Conservation (phyloP, 2,113 vertebrate species). For the Penelope pileata region DNA sequence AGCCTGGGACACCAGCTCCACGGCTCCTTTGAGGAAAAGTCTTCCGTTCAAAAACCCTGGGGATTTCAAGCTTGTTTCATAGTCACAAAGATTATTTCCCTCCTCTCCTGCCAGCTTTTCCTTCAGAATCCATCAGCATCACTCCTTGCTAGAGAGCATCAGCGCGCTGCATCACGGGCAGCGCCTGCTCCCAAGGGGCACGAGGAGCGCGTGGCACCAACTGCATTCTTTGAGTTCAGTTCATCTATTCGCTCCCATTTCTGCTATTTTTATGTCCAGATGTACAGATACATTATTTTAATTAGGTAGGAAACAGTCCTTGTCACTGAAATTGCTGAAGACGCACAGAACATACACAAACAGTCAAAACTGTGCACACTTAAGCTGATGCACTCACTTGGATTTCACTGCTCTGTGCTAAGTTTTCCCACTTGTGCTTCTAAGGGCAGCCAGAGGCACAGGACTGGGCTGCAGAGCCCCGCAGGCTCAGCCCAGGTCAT, state of each 20-base stretch:
- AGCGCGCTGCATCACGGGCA: not conserved
- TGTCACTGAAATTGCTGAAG: not conserved
- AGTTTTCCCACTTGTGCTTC: not conserved
- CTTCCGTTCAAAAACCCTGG: conserved; percentile 33
- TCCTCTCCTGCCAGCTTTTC: not conserved
- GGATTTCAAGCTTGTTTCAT: conserved; percentile 46
- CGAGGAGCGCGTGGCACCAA: not conserved
- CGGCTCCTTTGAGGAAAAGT: conserved; percentile 40
- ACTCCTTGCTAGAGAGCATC: not conserved
- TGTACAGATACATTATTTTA: conserved; percentile 25
- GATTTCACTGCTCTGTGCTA: not conserved
- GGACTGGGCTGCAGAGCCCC: not conserved
- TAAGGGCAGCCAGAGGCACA: not conserved
- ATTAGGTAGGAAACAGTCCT: not conserved
- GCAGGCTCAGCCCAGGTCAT: too few relatives aligned
- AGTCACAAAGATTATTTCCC: conserved; percentile 58
- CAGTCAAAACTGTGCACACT: not conserved
- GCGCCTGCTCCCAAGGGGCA: conserved; percentile 9
- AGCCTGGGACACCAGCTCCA: conserved; percentile 53
- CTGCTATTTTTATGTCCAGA: not conserved
- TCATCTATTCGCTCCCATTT: not conserved
- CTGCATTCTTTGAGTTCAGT: not conserved
- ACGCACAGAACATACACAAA: not conserved
- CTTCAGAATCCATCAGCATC: conserved; percentile 43
- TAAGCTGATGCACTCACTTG: not conserved